Evolutionary conservation across 2,797 vertebrate genomes (phyloP).

Genomic region (Takifugu ocellatus): DNA sequence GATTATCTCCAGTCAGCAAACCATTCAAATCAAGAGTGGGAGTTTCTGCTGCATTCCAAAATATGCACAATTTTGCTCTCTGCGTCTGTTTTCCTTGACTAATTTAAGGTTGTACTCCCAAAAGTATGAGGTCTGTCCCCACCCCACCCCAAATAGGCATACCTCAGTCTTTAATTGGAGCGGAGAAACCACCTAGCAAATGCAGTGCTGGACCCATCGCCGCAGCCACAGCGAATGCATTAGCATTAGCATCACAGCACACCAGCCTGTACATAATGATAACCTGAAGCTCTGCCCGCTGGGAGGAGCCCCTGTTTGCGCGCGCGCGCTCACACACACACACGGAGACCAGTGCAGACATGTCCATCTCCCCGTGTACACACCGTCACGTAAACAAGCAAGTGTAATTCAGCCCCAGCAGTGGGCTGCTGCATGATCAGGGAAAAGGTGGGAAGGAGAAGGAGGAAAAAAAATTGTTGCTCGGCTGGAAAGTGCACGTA

Average conservation of each 20-base stretch:
- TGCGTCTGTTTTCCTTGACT: conserved; percentile 45
- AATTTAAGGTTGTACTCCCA: conserved; percentile 54
- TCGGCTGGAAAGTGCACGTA: conserved; percentile 68
- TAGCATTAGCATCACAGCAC: conserved; percentile 68
- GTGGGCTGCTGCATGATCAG: conserved; percentile 49
- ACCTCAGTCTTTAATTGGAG: conserved; percentile 69
- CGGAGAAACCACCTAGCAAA: conserved; percentile 56
- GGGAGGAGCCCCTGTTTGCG: conserved; percentile 46
- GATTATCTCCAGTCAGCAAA: conserved; percentile 31
- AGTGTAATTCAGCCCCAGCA: conserved; percentile 54
- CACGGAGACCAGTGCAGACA: conserved; percentile 26
- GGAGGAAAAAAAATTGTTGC: conserved; percentile 31
- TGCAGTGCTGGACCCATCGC: conserved; percentile 51
- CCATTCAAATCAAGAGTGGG: conserved; percentile 38
- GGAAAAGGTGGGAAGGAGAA: conserved; percentile 8
- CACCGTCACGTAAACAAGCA: conserved; percentile 67
- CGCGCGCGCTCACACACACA: conserved; percentile 12
- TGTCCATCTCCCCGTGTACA: conserved; percentile 41
- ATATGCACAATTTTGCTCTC: conserved; percentile 54
- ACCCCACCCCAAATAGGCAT: conserved; percentile 50
- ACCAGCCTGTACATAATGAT: conserved; percentile 69
- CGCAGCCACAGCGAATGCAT: conserved; percentile 60
- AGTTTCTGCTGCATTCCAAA: conserved; percentile 30
- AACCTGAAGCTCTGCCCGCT: conserved; percentile 64
- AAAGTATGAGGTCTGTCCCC: conserved; percentile 52